Conservation (phyloP, 2,797 vertebrate genomes). For the Crax fasciolata region DNA sequence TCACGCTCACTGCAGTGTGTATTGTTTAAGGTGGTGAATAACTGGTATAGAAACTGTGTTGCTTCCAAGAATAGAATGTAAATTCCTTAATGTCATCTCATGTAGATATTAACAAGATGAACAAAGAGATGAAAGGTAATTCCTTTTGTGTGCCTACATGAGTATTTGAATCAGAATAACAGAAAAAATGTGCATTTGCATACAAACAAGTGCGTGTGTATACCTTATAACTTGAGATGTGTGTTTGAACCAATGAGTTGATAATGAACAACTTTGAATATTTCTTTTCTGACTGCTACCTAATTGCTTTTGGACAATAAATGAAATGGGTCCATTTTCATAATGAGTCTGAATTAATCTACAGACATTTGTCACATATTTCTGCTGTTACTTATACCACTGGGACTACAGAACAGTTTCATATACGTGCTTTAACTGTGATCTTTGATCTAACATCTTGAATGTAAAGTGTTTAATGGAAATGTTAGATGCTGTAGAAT, state of each 20-base stretch:
- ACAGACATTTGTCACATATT: neutral
- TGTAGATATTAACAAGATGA: conserved; percentile 92
- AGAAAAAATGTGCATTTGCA: neutral
- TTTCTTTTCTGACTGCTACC: neutral
- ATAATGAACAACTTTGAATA: neutral
- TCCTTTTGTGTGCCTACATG: neutral
- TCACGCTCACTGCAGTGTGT: neutral
- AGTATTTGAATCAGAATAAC: neutral
- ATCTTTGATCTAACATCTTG: neutral
- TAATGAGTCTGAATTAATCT: neutral
- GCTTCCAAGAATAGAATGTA: neutral
- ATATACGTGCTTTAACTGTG: accelerated
- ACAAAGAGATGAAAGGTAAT: conserved; percentile 92
- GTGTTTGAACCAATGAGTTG: neutral
- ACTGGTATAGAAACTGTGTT: neutral
- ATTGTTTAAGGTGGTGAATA: neutral
- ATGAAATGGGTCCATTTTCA: neutral
- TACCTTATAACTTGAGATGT: accelerated
- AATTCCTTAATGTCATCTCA: conserved; percentile 74
- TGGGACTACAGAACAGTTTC: neutral
- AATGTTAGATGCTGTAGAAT: neutral
- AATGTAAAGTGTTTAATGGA: neutral
- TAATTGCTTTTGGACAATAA: neutral
- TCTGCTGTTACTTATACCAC: neutral
- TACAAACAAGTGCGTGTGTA: accelerated